These are phyloP conservation scores for Mormyrops boulengeri DNA, from an alignment of 2,797 vertebrate species.

Conservation along the genomic window DNA sequence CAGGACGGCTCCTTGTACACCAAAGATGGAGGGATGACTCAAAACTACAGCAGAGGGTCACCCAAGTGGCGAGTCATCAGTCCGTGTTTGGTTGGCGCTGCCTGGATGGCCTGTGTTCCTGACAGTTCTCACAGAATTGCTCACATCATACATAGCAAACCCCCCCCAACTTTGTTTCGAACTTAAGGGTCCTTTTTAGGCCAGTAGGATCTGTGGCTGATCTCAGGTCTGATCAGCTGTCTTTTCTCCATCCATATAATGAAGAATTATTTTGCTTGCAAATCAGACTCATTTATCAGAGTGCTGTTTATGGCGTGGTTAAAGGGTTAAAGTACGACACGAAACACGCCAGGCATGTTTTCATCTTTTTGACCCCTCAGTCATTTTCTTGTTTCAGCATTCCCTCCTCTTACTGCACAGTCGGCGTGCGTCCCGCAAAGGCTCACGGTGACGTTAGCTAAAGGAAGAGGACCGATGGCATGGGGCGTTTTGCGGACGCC, in stretches of 20 bases:
- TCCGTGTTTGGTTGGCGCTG: background rate
- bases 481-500: background rate
- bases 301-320: background rate
- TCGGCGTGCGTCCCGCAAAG: background rate
- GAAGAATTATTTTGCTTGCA: background rate
- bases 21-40: constrained; percentile 18
- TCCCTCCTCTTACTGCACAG: background rate
- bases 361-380: background rate
- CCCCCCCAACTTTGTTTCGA: constrained; percentile 3
- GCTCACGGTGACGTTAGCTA: background rate
- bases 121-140: constrained; percentile 6
- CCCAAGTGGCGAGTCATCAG: background rate
- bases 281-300: background rate
- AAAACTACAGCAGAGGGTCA: constrained; percentile 19
- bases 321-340: background rate
- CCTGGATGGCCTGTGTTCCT: constrained; percentile 13
- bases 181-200: background rate
- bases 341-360: background rate
- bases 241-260: background rate
- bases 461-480: background rate
- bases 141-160: background rate
- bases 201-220: background rate
- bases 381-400: background rate
- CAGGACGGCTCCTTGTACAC: constrained; percentile 15
- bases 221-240: background rate